phyloP scores from a whole-genome alignment of 2,888 invertebrate genomes.

The Drosophila lacicola region DNA sequence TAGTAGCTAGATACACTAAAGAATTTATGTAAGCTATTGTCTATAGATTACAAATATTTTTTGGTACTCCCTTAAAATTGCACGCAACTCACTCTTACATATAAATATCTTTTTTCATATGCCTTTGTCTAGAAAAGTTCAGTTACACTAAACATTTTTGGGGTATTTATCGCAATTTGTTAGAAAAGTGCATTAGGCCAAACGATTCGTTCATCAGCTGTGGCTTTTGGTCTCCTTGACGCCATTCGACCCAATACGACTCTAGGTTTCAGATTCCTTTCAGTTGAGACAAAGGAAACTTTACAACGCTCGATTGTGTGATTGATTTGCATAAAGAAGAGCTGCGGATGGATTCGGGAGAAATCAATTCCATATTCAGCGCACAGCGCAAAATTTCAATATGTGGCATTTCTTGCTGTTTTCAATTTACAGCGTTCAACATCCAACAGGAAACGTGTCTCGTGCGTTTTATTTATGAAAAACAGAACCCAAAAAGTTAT shows the following conservation, averaged over 20 bases:
- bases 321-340: conserved; percentile 19
- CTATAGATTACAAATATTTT: no score
- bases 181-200: background rate
- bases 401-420: conserved; percentile 48
- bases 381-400: conserved; percentile 69
- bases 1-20: no score
- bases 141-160: background rate
- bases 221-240: conserved; percentile 14
- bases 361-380: conserved; percentile 65
- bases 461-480: conserved; percentile 68
- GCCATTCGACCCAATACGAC: conserved; percentile 21
- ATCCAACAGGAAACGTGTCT: conserved; percentile 58
- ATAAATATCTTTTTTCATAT: no score
- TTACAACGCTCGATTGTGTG: conserved; percentile 44
- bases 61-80: no score
- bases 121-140: no score
- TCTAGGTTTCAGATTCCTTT: conserved; percentile 6
- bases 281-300: conserved; percentile 41
- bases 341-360: conserved; percentile 6
- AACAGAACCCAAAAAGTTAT: conserved; percentile 64
- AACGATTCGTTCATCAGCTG: conserved; percentile 4
- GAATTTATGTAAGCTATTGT: no score
- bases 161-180: background rate
- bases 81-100: no score
- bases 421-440: conserved; percentile 65